Evolutionary conservation across 2,888 invertebrate genomes (phyloP).

Genomic region (Fragum whitleyi): DNA sequence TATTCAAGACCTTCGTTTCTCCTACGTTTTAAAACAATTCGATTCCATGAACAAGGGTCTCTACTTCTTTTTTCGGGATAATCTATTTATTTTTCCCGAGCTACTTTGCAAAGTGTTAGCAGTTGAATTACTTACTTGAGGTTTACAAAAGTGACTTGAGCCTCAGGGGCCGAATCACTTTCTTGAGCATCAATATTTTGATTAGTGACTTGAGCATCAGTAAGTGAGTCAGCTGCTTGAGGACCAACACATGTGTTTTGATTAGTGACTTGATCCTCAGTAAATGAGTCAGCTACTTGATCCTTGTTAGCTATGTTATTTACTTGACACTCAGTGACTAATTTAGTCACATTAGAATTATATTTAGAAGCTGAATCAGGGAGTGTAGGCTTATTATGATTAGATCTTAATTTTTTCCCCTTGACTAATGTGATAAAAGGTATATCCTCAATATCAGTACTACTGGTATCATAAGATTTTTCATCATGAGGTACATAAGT

Average conservation of each 20-base stretch:
- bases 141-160: background rate
- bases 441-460: slow-evolving; percentile 10
- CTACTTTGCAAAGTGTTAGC: background rate
- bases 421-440: slow-evolving; percentile 12
- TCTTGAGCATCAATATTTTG: background rate
- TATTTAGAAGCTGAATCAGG: background rate
- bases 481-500: background rate
- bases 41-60: slow-evolving; percentile 19
- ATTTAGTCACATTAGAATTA: background rate
- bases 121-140: background rate
- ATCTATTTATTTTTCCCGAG: background rate
- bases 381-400: background rate
- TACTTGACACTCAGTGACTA: no score
- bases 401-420: background rate
- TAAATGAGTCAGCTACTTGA: no score
- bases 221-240: background rate
- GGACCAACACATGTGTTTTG: background rate
- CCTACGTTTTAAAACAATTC: slow-evolving; percentile 22
- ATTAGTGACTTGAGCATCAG: background rate
- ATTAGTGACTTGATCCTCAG: background rate
- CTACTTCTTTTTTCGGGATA: slow-evolving; percentile 6
- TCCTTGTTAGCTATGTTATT: no score
- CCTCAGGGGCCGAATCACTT: background rate
- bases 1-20: slow-evolving; percentile 19
- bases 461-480: slow-evolving; percentile 1